phyloP scores from a whole-genome alignment of 2,113 vertebrate species.

The Megalops atlanticus region DNA sequence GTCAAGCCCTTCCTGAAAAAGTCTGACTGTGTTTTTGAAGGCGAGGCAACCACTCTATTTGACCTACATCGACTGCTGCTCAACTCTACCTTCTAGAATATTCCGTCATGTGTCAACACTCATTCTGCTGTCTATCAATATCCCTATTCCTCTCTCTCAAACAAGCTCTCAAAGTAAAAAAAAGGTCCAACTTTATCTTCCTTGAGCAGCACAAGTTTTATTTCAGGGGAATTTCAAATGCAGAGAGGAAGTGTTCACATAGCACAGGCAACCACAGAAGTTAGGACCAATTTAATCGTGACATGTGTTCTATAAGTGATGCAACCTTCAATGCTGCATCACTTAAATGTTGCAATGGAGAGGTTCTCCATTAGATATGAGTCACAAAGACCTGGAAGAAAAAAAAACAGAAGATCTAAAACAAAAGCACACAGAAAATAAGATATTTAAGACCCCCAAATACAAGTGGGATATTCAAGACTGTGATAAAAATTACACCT shows the following conservation, averaged over 20 bases:
- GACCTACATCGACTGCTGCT: slow-evolving; percentile 22
- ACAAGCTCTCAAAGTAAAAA: background rate
- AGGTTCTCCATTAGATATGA: too few relatives aligned
- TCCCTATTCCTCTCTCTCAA: background rate
- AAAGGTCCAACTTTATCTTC: background rate
- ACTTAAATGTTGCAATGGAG: too few relatives aligned
- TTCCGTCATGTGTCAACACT: slow-evolving; percentile 40
- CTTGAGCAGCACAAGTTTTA: background rate
- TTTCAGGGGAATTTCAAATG: background rate
- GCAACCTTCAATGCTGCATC: too few relatives aligned
- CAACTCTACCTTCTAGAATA: slow-evolving; percentile 34
- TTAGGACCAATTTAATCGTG: background rate
- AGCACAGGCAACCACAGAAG: background rate
- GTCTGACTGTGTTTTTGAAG: background rate
- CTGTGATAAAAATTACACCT: background rate
- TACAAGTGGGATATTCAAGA: too few relatives aligned
- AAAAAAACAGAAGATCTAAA: too few relatives aligned
- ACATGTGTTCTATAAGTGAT: background rate
- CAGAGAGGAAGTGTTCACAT: background rate
- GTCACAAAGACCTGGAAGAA: too few relatives aligned
- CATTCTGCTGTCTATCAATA: slow-evolving; percentile 46
- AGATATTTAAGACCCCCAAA: too few relatives aligned
- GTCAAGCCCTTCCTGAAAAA: background rate
- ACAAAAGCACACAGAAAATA: too few relatives aligned
- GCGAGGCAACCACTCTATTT: slow-evolving; percentile 1